phyloP scores from a whole-genome alignment of 2,113 vertebrate species.

The Paraplagusia blochii region DNA sequence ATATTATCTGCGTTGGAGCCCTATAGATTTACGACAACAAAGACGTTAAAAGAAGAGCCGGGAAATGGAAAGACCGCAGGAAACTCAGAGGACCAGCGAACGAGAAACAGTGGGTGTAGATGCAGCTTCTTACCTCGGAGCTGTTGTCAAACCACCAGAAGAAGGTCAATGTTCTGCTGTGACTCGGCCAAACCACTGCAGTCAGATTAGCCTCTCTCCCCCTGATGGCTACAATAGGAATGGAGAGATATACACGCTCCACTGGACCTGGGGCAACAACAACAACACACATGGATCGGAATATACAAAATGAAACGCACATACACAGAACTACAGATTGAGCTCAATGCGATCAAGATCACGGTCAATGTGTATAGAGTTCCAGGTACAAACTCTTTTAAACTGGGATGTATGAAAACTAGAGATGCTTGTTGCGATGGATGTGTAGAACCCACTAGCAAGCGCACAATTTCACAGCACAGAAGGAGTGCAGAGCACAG shows the following conservation, averaged over 20 bases:
- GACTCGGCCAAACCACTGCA: constrained; percentile 88
- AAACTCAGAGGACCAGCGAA: constrained; percentile 11
- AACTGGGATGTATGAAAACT: constrained; percentile 29
- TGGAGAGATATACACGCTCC: constrained; percentile 86
- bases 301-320: constrained; percentile 4
- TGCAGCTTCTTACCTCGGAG: constrained; percentile 82
- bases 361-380: constrained; percentile 20
- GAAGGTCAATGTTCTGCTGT: constrained; percentile 85
- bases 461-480: no score
- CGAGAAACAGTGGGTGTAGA: constrained; percentile 8
- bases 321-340: constrained; percentile 9
- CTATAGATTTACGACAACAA: constrained; percentile 22
- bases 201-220: constrained; percentile 90
- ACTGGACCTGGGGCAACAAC: constrained; percentile 80
- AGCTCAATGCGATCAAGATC: constrained; percentile 4
- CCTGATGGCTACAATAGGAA: constrained; percentile 85
- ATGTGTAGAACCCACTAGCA: no score
- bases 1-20: constrained; percentile 31
- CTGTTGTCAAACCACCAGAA: constrained; percentile 98
- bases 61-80: constrained; percentile 9
- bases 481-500: no score
- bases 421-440: no score
- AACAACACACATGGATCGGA: constrained; percentile 19
- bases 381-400: constrained; percentile 18
- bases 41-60: constrained; percentile 5